These are phyloP conservation scores for Ophonus ardosiacus DNA, from an alignment of 2,888 invertebrate species.

Conservation along the genomic window DNA sequence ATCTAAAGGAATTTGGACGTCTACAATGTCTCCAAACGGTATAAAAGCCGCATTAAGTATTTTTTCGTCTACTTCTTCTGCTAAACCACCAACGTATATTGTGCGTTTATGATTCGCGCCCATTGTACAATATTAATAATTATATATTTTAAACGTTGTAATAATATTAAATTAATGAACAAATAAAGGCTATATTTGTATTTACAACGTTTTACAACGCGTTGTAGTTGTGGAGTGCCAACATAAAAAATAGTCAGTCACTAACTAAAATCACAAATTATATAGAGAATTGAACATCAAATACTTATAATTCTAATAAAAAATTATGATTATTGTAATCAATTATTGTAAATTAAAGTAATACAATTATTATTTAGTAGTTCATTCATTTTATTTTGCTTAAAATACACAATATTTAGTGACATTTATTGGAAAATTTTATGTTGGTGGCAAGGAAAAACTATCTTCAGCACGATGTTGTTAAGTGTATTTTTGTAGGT, in stretches of 20 bases:
- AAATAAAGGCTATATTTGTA: background rate
- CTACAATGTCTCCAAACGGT: slow-evolving; percentile 98
- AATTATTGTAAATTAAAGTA: no score
- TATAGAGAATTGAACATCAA: no score
- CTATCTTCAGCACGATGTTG: background rate
- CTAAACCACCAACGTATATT: slow-evolving; percentile 91
- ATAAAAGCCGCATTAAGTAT: slow-evolving; percentile 97
- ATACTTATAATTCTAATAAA: no score
- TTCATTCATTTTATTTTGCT: no score
- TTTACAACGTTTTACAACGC: no score
- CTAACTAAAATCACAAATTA: no score
- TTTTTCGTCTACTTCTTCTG: slow-evolving; percentile 98
- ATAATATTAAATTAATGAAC: slow-evolving; percentile 68
- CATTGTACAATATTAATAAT: slow-evolving; percentile 69
- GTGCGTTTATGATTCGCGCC: slow-evolving; percentile 87
- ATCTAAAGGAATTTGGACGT: slow-evolving; percentile 98
- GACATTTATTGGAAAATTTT: background rate
- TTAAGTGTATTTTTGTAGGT: background rate
- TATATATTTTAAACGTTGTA: no score
- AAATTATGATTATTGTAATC: no score
- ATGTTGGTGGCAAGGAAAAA: background rate
- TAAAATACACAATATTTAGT: background rate
- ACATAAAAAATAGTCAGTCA: no score
- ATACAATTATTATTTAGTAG: no score
- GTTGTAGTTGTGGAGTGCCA: no score